Percentiles rank a stretch among this genome's conserved stretches.
These are phyloP conservation scores for Gonatopus flavifemur DNA, from an alignment of 1,140 invertebrate genomes.

Conservation along the genomic window DNA sequence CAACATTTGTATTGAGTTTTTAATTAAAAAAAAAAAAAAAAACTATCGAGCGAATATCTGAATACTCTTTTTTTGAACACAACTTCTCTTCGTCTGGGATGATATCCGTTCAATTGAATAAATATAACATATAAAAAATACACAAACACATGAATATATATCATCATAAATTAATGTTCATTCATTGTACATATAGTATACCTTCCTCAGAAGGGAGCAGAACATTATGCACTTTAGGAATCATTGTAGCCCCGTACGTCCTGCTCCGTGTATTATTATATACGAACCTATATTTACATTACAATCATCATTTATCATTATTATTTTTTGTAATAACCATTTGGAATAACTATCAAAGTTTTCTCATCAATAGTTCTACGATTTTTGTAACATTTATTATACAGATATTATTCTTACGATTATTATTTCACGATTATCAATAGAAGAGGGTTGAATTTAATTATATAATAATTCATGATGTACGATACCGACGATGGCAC, in stretches of 20 bases:
- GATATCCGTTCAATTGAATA: too few relatives aligned
- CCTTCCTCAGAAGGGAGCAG: slow-evolving; percentile 12
- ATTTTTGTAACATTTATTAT: slow-evolving; percentile 17
- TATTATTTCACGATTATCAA: slow-evolving; percentile 32
- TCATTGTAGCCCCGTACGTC: slow-evolving; percentile 22
- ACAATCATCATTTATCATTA: slow-evolving; percentile 10
- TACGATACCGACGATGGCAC: slow-evolving; percentile 49
- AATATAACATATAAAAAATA: too few relatives aligned
- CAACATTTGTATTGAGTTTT: too few relatives aligned
- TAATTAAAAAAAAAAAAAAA: too few relatives aligned
- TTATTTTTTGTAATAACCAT: slow-evolving; percentile 7
- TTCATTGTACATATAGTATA: slow-evolving; percentile 30
- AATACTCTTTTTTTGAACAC: too few relatives aligned
- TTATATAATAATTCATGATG: slow-evolving; percentile 36
- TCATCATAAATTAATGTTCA: slow-evolving; percentile 15
- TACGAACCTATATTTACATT: slow-evolving; percentile 10
- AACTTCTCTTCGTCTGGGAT: too few relatives aligned
- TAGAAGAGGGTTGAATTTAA: slow-evolving; percentile 23
- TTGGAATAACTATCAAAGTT: background rate
- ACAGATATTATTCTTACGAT: slow-evolving; percentile 13
- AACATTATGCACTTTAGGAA: slow-evolving; percentile 17
- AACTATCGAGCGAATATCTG: too few relatives aligned
- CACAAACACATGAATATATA: too few relatives aligned
- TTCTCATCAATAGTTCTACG: slow-evolving; percentile 19
- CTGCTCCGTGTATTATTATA: slow-evolving; percentile 23